A percentile compares a stretch with the other conserved stretches of the same genome.
These are phyloP conservation scores for Dromius quadrimaculatus DNA, from an alignment of 2,888 invertebrate species.

Conservation along the genomic window DNA sequence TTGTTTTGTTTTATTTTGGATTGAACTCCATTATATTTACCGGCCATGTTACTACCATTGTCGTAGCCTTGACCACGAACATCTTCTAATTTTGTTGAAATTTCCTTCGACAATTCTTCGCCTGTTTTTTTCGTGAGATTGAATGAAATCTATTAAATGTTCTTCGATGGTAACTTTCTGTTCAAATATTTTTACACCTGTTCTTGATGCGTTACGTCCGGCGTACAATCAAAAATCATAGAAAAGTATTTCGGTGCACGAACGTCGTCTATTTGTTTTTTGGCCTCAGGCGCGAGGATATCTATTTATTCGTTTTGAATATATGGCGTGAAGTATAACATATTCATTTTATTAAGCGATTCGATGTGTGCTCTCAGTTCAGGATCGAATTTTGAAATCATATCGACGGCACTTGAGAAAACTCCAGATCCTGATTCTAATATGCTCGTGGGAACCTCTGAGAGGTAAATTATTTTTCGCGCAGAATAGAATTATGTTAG, in stretches of 20 bases:
- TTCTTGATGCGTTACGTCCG: conserved; percentile 4
- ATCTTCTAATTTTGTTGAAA: conserved; percentile 1
- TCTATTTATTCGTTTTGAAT: conserved; percentile 30
- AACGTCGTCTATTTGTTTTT: not conserved
- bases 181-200: conserved; percentile 30
- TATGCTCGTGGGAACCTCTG: conserved; percentile 29
- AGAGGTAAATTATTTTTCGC: conserved; percentile 47
- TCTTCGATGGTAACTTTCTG: conserved; percentile 44
- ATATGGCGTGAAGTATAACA: conserved; percentile 14
- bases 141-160: conserved; percentile 44
- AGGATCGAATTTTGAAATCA: conserved; percentile 45
- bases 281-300: conserved; percentile 2
- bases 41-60: conserved; percentile 11
- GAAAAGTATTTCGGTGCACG: conserved; percentile 20
- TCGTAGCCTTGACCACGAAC: conserved; percentile 30
- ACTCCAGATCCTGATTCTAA: not conserved
- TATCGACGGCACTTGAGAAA: not conserved
- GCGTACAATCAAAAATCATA: conserved; percentile 24
- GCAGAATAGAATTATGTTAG: conserved; percentile 45
- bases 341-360: conserved; percentile 7
- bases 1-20: too few relatives aligned
- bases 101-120: conserved; percentile 16
- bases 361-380: not conserved
- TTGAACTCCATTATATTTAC: not conserved
- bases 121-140: conserved; percentile 12